Evolutionary conservation across 2,888 invertebrate species (phyloP).

Genomic region (Sinelater perroti): DNA sequence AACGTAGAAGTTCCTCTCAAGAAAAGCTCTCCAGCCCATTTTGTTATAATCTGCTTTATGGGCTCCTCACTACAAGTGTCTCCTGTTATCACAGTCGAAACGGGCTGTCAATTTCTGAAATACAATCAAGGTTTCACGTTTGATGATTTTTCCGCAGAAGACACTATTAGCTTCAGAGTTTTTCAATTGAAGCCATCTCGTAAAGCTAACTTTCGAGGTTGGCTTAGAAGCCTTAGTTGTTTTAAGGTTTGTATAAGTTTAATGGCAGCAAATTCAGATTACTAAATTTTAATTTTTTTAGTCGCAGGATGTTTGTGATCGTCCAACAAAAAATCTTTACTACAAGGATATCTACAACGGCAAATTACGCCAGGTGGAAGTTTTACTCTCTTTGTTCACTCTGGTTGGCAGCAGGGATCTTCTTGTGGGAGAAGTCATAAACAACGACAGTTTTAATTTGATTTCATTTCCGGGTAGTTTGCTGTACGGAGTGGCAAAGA

Average conservation of each 20-base stretch:
- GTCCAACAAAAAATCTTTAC: no score
- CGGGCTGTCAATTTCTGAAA: conserved; percentile 40
- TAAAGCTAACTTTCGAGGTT: no score
- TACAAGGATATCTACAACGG: conserved; percentile 35
- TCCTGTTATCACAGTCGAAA: conserved; percentile 12
- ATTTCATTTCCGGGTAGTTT: no score
- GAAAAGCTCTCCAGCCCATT: conserved; percentile 34
- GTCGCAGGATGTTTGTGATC: no score
- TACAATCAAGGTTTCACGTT: conserved; percentile 54
- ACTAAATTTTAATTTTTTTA: no score
- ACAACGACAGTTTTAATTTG: no score
- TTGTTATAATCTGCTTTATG: conserved; percentile 56
- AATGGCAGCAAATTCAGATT: no score
- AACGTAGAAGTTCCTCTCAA: conserved; percentile 44
- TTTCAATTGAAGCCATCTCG: conserved; percentile 61
- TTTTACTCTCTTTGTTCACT: conserved; percentile 47
- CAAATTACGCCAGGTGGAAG: conserved; percentile 34
- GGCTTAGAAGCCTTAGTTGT: no score
- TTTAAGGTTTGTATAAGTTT: no score
- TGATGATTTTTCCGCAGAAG: conserved; percentile 53
- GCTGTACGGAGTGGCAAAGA: no score
- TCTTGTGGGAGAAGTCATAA: no score
- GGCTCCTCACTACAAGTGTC: conserved; percentile 52
- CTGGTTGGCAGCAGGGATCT: no score
- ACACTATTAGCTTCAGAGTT: conserved; percentile 61